These are phyloP conservation scores for Eunapius fragilis DNA, from an alignment of 37 sponge, comb jelly and placozoan species.

Conservation along the genomic window DNA sequence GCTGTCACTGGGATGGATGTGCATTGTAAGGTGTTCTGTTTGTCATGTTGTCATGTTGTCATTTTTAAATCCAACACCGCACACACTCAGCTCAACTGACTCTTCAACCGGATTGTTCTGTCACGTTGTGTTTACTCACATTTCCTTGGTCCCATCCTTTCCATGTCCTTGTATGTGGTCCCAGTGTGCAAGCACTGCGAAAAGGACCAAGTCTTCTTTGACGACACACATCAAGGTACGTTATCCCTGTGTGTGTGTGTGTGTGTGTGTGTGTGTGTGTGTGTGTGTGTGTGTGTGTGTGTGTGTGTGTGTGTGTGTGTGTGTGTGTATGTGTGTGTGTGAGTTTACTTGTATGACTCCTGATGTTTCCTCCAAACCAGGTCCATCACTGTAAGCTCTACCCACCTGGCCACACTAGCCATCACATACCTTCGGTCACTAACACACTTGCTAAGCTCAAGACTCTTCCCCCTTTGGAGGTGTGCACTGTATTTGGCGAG, in stretches of 20 bases:
- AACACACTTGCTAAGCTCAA: constrained; percentile 52
- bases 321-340: no score
- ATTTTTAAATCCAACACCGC: no score
- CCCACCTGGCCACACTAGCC: constrained; percentile 14
- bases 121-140: constrained; percentile 39
- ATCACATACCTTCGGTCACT: constrained; percentile 23
- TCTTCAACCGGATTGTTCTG: constrained; percentile 20
- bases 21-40: neutral
- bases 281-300: neutral
- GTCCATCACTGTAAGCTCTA: constrained; percentile 40
- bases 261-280: constrained; percentile 6
- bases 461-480: constrained; percentile 10
- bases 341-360: no score
- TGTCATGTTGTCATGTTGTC: no score
- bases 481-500: neutral
- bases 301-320: no score
- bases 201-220: constrained; percentile 54
- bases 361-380: neutral
- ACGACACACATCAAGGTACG: constrained; percentile 45
- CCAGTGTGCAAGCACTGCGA: constrained; percentile 34
- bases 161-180: constrained; percentile 43
- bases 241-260: constrained; percentile 15
- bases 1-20: neutral
- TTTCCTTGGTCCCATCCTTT: constrained; percentile 14
- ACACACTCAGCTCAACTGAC: neutral